Base-by-base conservation (phyloP, 2,797 vertebrate species). In the Linurgus olivaceus region DNA sequence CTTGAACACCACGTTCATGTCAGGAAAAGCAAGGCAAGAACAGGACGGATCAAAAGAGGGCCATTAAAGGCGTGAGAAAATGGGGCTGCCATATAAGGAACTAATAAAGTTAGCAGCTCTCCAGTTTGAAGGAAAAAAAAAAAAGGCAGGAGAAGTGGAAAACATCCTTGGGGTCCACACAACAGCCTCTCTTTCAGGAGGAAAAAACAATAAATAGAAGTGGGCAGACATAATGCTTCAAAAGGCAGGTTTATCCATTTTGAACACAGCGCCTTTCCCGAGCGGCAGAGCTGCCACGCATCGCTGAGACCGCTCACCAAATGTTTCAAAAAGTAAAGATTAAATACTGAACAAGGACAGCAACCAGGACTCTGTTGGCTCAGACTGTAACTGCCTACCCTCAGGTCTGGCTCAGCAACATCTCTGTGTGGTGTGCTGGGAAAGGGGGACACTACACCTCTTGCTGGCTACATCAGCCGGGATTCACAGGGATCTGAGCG, bases 11-110 rank as follows among this genome's bases (percentile, higher is more conserved):
- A 2, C 1, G 28, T 80, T 91, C 87, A 45, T 7, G 0, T 65
- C 65, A 70, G 74, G 58, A 67, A 81, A 80, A 78, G 55, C 74
- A 68, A 94, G 73, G 58, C 73, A 62, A 78, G 89, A 86, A 20
- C 9, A n/a, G 81, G 62, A 73, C 25, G 68, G 93, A 94, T 95
- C 81, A 95, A 88, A 96, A 95, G 66, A 74, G 44, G 79, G 74
- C 90, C 88, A 95, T 93, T 88, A 94, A 95, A 94, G 88, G 90
- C 58, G 33, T 90, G 94, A 91, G 94, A 92, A 96, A 94, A 86
- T 17, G 16, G 51, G 47, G 86, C 92, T 88, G 93, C 94, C 85
- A 28, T 87, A 92, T 94, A 94, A 85, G 86, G 90, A 92, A 80
- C 83, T 93, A 58, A 90, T 94, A 93, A 96, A 89, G 67, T 96